phyloP scores from a whole-genome alignment of 2,888 invertebrate species.

The Nomada goodeniana region DNA sequence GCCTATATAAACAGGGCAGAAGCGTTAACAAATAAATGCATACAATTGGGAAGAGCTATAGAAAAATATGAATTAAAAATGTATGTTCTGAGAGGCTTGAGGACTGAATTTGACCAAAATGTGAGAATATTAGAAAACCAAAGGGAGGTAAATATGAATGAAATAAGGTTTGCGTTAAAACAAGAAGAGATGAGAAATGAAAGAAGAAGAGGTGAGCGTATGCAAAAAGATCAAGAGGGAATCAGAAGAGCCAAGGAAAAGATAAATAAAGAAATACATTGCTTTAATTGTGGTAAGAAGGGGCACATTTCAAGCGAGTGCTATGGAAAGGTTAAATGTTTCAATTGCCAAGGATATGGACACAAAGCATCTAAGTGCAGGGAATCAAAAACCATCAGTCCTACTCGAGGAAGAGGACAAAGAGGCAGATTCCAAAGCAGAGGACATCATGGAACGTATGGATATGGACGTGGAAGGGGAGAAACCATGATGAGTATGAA shows the following conservation, averaged over 20 bases:
- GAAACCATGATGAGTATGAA: not conserved
- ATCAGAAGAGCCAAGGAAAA: constrained; percentile 7
- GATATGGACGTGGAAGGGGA: not conserved
- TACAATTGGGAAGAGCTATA: constrained; percentile 8
- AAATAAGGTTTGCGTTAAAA: not conserved
- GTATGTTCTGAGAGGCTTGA: constrained; percentile 16
- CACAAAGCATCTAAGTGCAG: constrained; percentile 1
- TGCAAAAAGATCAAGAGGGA: constrained; percentile 2
- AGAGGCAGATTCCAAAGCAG: not conserved
- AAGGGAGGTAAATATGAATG: not conserved
- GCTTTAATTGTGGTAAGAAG: constrained; percentile 27
- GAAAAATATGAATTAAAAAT: constrained; percentile 31
- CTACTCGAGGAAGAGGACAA: not conserved
- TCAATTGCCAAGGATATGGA: constrained; percentile 17
- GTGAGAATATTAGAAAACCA: not conserved
- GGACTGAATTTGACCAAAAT: constrained; percentile 12
- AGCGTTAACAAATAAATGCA: constrained; percentile 24
- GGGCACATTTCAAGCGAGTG: constrained; percentile 15
- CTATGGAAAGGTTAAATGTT: constrained; percentile 1
- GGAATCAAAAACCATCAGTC: too few species aligned
- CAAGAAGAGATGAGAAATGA: not conserved
- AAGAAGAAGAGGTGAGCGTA: not conserved
- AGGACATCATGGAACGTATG: too few species aligned
- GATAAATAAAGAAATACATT: not conserved
- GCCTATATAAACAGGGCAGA: constrained; percentile 22